Conservation (phyloP, 2,888 invertebrate genomes). For the Nephrocerus scutellatus region DNA sequence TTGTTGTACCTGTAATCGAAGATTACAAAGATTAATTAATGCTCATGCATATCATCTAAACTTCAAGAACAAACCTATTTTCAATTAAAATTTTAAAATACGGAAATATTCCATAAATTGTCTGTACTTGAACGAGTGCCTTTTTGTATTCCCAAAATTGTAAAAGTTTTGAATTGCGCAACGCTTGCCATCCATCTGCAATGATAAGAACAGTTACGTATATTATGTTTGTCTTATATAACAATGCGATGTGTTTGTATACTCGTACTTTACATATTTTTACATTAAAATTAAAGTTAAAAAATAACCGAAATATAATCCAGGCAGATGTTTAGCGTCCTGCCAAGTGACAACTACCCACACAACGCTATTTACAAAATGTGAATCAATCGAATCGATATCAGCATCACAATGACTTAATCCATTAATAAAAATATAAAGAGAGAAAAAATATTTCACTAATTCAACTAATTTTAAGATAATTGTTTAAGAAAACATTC, state of each 20-base stretch:
- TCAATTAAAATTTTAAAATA: slow-evolving; percentile 43
- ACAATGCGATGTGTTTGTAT: slow-evolving; percentile 22
- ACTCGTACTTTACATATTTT: slow-evolving; percentile 19
- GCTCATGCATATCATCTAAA: too few species aligned
- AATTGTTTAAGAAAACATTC: too few species aligned
- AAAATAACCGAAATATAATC: background rate
- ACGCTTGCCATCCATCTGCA: slow-evolving; percentile 44
- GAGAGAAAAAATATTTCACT: too few species aligned
- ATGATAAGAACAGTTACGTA: too few species aligned
- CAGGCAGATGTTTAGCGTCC: too few species aligned
- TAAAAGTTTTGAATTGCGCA: slow-evolving; percentile 33
- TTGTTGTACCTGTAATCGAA: slow-evolving; percentile 33
- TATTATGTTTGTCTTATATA: too few species aligned
- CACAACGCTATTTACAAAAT: too few species aligned
- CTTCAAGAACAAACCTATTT: slow-evolving; percentile 30
- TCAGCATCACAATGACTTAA: too few species aligned
- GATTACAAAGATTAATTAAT: background rate
- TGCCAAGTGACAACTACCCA: too few species aligned
- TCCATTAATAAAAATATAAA: too few species aligned
- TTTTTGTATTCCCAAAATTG: slow-evolving; percentile 40
- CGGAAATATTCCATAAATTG: slow-evolving; percentile 42
- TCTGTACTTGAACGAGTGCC: slow-evolving; percentile 38
- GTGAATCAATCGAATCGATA: too few species aligned
- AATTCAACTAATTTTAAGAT: too few species aligned
- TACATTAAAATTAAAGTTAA: background rate